Evolutionary conservation across 2,888 invertebrate species (phyloP).

Genomic region (Lepas anatifera): DNA sequence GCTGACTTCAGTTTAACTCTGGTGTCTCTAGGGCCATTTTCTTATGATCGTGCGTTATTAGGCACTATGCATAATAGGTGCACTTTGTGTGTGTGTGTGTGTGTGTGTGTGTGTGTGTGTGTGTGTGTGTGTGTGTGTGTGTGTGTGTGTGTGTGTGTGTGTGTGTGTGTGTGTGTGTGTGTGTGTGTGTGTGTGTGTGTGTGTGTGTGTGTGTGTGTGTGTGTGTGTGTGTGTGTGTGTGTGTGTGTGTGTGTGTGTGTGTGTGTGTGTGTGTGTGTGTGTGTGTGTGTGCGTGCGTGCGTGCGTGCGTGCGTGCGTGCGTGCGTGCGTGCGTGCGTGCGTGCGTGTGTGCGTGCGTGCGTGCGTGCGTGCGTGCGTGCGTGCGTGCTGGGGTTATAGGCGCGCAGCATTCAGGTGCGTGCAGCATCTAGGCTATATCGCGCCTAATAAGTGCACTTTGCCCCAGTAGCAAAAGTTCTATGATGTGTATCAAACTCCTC

Average conservation of each 20-base stretch:
- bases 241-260: not conserved
- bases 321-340: not conserved
- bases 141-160: slow-evolving; percentile 16
- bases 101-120: slow-evolving; percentile 16
- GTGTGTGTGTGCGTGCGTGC: slow-evolving; percentile 11
- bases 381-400: not conserved
- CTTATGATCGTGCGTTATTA: too few species aligned
- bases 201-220: slow-evolving; percentile 5
- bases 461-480: not conserved
- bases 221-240: slow-evolving; percentile 4
- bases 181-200: slow-evolving; percentile 8
- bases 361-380: not conserved
- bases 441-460: not conserved
- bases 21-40: too few species aligned
- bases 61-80: too few species aligned
- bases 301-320: not conserved
- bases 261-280: not conserved
- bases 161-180: slow-evolving; percentile 12
- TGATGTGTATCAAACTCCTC: too few species aligned
- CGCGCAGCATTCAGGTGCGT: too few species aligned
- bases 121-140: slow-evolving; percentile 16
- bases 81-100: slow-evolving; percentile 9
- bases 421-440: too few species aligned
- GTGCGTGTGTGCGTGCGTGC: not conserved
- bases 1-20: too few species aligned